Conservation (phyloP, 2,888 invertebrate species). For the Meloe dianella region DNA sequence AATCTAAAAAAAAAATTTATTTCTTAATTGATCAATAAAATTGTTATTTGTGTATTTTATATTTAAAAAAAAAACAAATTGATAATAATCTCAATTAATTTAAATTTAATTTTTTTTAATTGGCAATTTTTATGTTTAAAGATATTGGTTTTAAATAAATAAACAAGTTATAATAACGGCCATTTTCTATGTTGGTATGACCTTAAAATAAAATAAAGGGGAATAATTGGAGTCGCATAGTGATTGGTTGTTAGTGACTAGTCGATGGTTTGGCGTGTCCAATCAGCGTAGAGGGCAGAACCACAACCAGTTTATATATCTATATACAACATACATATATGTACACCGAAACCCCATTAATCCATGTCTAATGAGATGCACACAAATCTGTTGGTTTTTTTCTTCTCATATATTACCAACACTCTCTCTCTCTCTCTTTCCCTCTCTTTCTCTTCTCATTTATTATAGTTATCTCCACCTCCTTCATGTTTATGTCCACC, state of each 20-base stretch:
- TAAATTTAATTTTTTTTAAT: not conserved
- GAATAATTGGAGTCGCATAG: conserved; percentile 55
- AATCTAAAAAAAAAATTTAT: not conserved
- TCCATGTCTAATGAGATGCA: conserved; percentile 58
- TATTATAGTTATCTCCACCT: not conserved
- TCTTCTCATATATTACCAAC: conserved; percentile 33
- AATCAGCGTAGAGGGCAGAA: conserved; percentile 46
- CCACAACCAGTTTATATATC: conserved; percentile 35
- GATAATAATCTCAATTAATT: not conserved
- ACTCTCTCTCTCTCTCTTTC: no score
- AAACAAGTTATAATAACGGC: conserved; percentile 51
- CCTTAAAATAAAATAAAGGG: conserved; percentile 58
- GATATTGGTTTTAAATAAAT: conserved; percentile 22
- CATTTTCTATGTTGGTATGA: conserved; percentile 57
- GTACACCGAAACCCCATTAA: conserved; percentile 55
- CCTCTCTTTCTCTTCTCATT: no score
- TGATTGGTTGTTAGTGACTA: conserved; percentile 53
- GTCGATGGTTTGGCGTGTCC: conserved; percentile 43
- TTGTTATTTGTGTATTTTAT: not conserved
- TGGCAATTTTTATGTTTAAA: not conserved
- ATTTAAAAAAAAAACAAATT: no score
- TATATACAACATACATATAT: conserved; percentile 47
- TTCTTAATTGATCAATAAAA: conserved; percentile 1
- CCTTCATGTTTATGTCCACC: not conserved
- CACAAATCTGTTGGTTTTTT: conserved; percentile 32